Evolutionary conservation across 1,140 invertebrate species (phyloP).

Genomic region (Drosophila jambulina): DNA sequence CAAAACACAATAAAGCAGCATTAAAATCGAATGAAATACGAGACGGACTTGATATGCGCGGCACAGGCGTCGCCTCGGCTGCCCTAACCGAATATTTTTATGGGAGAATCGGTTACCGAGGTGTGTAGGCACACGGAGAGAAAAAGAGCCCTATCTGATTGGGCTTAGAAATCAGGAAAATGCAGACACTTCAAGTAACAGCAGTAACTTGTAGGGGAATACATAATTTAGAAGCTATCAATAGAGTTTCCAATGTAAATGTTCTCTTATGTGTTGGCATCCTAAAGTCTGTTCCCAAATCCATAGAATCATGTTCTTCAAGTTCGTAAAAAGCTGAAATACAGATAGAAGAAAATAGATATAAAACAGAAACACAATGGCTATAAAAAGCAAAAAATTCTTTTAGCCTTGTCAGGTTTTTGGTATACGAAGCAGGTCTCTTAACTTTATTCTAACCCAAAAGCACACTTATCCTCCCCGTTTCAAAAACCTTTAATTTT

Average conservation of each 20-base stretch:
- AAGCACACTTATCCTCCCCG: neutral
- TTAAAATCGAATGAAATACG: constrained; percentile 72
- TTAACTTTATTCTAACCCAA: neutral
- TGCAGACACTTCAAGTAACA: neutral
- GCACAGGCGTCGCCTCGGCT: constrained; percentile 59
- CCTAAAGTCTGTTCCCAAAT: neutral
- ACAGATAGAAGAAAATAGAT: neutral
- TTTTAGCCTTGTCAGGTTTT: neutral
- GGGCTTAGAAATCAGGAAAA: neutral
- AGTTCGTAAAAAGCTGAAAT: neutral
- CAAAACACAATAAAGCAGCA: constrained; percentile 43
- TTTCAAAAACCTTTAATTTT: neutral
- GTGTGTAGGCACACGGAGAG: constrained; percentile 13
- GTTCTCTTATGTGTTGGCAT: neutral
- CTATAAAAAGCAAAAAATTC: neutral
- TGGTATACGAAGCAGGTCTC: neutral
- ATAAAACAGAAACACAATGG: neutral
- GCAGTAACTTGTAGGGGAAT: neutral
- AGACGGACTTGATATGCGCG: constrained; percentile 67
- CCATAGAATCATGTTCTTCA: neutral
- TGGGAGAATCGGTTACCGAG: constrained; percentile 51
- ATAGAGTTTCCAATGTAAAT: neutral
- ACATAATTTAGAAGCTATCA: neutral
- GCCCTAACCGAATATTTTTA: constrained; percentile 55
- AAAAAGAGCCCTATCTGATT: neutral